Base-by-base conservation (phyloP, 2,797 vertebrate genomes). In the Cirrhinus molitorella region DNA sequence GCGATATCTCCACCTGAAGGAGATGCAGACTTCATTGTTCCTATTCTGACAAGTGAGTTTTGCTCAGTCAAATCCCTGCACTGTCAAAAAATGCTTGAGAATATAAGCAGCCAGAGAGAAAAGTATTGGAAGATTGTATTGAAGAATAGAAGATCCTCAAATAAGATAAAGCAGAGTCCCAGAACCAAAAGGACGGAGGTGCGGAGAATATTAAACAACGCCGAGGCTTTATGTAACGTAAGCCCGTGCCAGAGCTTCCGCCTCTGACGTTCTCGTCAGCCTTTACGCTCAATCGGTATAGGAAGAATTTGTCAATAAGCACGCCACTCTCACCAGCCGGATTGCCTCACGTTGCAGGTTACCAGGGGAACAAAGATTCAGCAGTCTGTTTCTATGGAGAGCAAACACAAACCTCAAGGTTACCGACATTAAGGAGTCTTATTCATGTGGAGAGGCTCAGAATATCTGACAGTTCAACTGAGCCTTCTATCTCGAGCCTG, bases 141-240 rank as follows among this genome's bases (percentile, higher is more conserved):
- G 93, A 92, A 94, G 92, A 93, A 93, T 89, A 93, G 93, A 92
- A 94, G 92, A 93, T 93, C 87, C 87, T 93, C 87, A 86, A 83
- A 90, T 92, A 89, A 93, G 90, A 94, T 92, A 92, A 92, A 80
- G 91, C 71, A 83, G 91, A 91, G 90, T 89, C 90, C 90, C 87
- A 90, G 43, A 74, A 88, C 89, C 90, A 90, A 91, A 93, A 93
- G 91, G 92, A 92, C 91, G 84, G 79, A 86, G 49, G 83, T 84
- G 90, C 86, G 7, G 66, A 88, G 92, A 94, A 94, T 94, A 92
- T 91, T 89, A 93, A 94, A 86, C 59, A 91, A 76, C 47, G 4
- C 55, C 2, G 9, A 61, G 37, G 55, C 37, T 76, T 76, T 77
- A 59, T 45, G 55, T 61, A 61, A 77, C 19, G 55, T 0, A 45